Evolutionary conservation across 2,888 invertebrate genomes (phyloP).

Genomic region (Shargacucullia verbasci): DNA sequence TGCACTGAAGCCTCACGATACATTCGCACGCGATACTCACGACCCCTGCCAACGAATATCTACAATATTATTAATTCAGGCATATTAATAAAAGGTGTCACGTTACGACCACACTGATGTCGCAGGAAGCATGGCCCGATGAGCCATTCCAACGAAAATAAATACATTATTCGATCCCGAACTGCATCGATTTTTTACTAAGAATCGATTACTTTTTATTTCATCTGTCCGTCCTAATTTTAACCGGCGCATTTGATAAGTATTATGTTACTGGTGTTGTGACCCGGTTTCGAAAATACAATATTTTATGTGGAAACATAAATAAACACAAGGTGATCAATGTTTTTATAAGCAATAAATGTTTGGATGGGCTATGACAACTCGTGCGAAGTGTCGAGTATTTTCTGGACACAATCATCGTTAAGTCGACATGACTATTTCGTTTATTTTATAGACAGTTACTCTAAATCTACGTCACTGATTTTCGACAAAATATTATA

Average conservation of each 20-base stretch:
- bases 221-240: constrained; percentile 71
- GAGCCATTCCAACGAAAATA: constrained; percentile 84
- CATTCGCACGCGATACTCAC: constrained; percentile 84
- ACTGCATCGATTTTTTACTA: constrained; percentile 74
- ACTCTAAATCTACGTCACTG: constrained; percentile 29
- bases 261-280: constrained; percentile 69
- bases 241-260: constrained; percentile 57
- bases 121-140: constrained; percentile 87
- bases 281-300: constrained; percentile 62
- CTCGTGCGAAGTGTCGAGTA: constrained; percentile 60
- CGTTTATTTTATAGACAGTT: constrained; percentile 58
- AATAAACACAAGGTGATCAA: constrained; percentile 61
- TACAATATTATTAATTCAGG: constrained; percentile 87
- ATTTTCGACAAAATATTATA: constrained; percentile 8
- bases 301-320: constrained; percentile 64
- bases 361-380: constrained; percentile 62
- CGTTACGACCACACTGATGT: constrained; percentile 87
- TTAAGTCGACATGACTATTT: constrained; percentile 65
- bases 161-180: constrained; percentile 76
- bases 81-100: constrained; percentile 86
- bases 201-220: constrained; percentile 74
- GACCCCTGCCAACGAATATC: constrained; percentile 81
- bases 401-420: constrained; percentile 74
- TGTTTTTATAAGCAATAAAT: constrained; percentile 76
- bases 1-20: constrained; percentile 83